A percentile compares a stretch with the other conserved stretches of the same genome.
Conservation (phyloP, 1,140 invertebrate genomes). For the Lysiphlebus fabarum region DNA sequence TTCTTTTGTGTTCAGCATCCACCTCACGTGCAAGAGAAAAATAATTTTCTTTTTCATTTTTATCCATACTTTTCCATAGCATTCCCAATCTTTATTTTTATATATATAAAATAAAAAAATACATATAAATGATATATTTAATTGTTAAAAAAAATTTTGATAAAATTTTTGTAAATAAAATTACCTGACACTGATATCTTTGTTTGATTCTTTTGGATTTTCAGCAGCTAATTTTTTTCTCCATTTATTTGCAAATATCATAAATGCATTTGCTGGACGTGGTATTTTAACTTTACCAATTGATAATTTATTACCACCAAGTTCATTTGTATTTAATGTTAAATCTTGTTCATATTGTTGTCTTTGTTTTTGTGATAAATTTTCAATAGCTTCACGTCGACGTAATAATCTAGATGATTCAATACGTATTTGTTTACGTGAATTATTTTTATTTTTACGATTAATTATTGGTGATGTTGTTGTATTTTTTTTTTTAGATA, state of each 20-base stretch:
- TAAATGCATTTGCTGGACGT: constrained; percentile 65
- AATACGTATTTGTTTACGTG: constrained; percentile 30
- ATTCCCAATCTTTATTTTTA: constrained; percentile 56
- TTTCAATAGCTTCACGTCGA: constrained; percentile 24
- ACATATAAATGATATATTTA: no score
- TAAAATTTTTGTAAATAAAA: constrained; percentile 30
- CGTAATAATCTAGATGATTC: constrained; percentile 31
- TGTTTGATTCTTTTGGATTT: constrained; percentile 62
- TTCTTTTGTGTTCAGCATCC: constrained; percentile 62
- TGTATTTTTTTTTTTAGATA: background rate
- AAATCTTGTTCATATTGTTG: constrained; percentile 24
- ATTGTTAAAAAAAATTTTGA: constrained; percentile 19
- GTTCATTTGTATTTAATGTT: constrained; percentile 13
- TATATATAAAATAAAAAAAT: no score
- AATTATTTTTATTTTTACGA: no score
- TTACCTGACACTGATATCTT: constrained; percentile 61
- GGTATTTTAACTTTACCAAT: constrained; percentile 56
- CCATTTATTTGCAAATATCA: constrained; percentile 66
- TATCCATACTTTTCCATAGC: constrained; percentile 58
- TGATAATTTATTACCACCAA: constrained; percentile 12
- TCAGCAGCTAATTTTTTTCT: constrained; percentile 57
- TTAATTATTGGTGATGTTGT: no score
- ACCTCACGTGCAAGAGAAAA: constrained; percentile 59
- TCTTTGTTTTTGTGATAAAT: constrained; percentile 29
- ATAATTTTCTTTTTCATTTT: constrained; percentile 58